These are phyloP conservation scores for Pampus argenteus DNA, from an alignment of 2,797 vertebrate species.

Conservation along the genomic window DNA sequence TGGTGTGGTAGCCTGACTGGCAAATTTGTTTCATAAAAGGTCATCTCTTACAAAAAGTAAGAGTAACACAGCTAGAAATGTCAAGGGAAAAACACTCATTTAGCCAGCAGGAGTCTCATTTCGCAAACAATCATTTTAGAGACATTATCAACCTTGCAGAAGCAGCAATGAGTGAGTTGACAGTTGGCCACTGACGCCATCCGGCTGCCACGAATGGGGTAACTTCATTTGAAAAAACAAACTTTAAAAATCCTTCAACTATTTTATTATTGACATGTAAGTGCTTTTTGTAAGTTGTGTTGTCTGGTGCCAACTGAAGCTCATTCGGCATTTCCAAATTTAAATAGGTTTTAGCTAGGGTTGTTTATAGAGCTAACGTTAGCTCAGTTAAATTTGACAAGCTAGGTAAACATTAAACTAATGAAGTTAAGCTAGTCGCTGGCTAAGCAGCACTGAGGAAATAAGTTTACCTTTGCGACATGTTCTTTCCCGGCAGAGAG, in stretches of 20 bases:
- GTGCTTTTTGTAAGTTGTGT: neutral
- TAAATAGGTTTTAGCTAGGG: neutral
- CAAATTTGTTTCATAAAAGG: neutral
- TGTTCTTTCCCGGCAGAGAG: conserved; percentile 4
- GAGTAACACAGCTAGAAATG: neutral
- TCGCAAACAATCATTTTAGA: neutral
- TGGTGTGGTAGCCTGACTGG: neutral
- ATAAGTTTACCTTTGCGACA: conserved; percentile 78
- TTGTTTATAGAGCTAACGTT: neutral
- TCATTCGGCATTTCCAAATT: neutral
- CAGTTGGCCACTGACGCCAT: neutral
- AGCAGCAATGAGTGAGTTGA: neutral
- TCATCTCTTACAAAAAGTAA: neutral
- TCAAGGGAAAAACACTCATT: neutral
- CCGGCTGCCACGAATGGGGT: neutral
- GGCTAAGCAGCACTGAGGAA: neutral
- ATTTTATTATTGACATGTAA: neutral
- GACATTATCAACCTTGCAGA: neutral
- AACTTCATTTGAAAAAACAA: neutral
- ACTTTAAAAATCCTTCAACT: no score
- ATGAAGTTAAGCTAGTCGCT: neutral
- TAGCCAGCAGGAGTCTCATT: neutral
- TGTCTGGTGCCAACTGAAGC: neutral
- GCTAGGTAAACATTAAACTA: conserved; percentile 1
- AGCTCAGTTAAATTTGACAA: neutral